Evolutionary conservation across 2,888 invertebrate genomes (phyloP).

Genomic region (Stenodema calcarata): DNA sequence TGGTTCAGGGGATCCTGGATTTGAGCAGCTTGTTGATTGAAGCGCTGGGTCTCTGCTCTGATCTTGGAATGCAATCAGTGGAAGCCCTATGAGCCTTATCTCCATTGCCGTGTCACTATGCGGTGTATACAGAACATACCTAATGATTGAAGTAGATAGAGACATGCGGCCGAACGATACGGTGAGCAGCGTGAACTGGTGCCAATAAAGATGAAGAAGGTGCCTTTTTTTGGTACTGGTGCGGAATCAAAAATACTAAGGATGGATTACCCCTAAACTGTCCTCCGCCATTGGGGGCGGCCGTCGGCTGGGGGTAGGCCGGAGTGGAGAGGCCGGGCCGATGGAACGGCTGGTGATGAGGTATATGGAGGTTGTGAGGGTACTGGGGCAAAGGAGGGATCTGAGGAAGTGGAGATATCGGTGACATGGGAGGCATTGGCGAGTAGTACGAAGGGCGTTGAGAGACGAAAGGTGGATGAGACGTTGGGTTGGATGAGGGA

Average conservation of each 20-base stretch:
- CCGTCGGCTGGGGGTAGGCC: slow-evolving; percentile 49
- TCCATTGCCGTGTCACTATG: no score
- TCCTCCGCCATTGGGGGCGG: slow-evolving; percentile 22
- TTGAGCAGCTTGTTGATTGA: no score
- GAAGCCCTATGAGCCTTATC: no score
- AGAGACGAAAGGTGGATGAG: slow-evolving; percentile 40
- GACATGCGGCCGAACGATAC: background rate
- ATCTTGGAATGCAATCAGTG: no score
- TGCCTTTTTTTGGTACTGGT: background rate
- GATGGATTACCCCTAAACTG: slow-evolving; percentile 54
- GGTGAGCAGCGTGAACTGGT: background rate
- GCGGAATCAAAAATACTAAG: background rate
- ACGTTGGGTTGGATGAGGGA: slow-evolving; percentile 20
- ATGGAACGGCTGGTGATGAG: slow-evolving; percentile 40
- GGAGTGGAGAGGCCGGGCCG: slow-evolving; percentile 36
- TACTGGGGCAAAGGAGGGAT: slow-evolving; percentile 39
- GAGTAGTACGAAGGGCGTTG: slow-evolving; percentile 52
- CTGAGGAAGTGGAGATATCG: slow-evolving; percentile 33
- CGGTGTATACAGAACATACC: no score
- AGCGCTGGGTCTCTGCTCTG: no score
- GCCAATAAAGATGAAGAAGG: background rate
- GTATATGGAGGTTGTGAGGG: slow-evolving; percentile 30
- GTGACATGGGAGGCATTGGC: slow-evolving; percentile 12
- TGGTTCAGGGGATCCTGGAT: no score
- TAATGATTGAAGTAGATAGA: background rate